phyloP scores from a whole-genome alignment of 2,113 vertebrate species.

The Datnioides undecimradiatus region DNA sequence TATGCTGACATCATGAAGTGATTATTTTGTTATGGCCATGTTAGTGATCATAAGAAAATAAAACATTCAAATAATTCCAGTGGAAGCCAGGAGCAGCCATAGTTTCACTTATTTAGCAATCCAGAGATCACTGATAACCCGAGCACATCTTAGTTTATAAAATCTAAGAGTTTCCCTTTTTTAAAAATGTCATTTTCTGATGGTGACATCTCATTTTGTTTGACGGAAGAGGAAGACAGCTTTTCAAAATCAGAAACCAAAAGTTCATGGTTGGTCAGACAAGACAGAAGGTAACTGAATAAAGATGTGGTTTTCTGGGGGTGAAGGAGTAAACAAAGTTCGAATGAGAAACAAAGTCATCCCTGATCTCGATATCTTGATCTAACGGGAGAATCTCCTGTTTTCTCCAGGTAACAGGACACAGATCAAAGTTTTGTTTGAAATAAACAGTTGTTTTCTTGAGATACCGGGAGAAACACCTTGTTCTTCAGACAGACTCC shows the following conservation, averaged over 20 bases:
- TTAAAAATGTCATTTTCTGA: background rate
- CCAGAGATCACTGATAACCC: too few relatives aligned
- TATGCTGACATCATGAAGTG: background rate
- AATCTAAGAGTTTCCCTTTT: too few relatives aligned
- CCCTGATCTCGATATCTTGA: too few relatives aligned
- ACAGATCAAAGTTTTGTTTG: background rate
- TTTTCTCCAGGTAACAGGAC: background rate
- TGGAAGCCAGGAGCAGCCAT: background rate
- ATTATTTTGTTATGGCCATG: background rate
- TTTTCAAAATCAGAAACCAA: too few relatives aligned
- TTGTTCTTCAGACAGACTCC: background rate
- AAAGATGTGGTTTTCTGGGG: too few relatives aligned
- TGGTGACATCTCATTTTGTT: background rate
- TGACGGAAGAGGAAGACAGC: too few relatives aligned
- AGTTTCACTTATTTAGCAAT: background rate
- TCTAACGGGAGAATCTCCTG: background rate
- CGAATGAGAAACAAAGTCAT: too few relatives aligned
- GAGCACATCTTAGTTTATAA: too few relatives aligned
- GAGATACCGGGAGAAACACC: background rate
- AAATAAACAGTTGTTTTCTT: background rate
- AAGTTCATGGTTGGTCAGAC: too few relatives aligned
- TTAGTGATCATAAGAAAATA: too few relatives aligned
- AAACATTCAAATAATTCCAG: background rate
- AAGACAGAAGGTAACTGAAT: too few relatives aligned
- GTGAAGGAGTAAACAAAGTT: too few relatives aligned